Base-by-base conservation (phyloP, 1,140 invertebrate genomes). In the Archivesica marissinica region DNA sequence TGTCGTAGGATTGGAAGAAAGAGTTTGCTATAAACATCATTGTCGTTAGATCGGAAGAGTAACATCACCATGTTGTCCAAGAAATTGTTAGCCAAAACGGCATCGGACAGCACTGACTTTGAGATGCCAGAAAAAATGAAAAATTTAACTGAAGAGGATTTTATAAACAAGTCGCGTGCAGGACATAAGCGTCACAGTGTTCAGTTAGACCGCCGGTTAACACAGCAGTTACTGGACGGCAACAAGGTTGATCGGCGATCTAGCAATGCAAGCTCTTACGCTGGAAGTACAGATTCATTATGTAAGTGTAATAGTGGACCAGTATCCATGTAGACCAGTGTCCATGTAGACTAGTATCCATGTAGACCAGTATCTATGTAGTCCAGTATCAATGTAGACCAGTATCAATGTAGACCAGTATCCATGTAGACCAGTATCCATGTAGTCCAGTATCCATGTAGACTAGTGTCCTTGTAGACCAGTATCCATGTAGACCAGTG, bases 121-220 rank as follows among this genome's bases (percentile, higher is more conserved):
- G 87, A 90, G 47, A 76, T 90, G 44, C 86, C 89, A 6, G 92
- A 93, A 87, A 92, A 91, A 87, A 88, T 92, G 86, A 78, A 87
- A 72, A 89, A 86, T 77, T 83, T 91, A 77, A 87, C 83, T 13
- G 92, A 90, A 23, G 92, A 93, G 80, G 89, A 90, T n/a, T 89
- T 89, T 13, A 86, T 87, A 2, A 90, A 89, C 80, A 88, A 91
- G 33, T 86, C 90, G 1, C 80, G 90, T 33, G 89, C 92, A 25
- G 91, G 90, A 1, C 61, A 90, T 25, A 93, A 92, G 79, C 83
- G 92, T 13, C 92, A 93, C 83, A 92, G 91, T 75, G 90, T 93
- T 44, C 92, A 93, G 88, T 87, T 92, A 54, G 92, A 93, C 86
- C 90, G 89, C 82, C 90, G 90, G n/a, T 61, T 93, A 25, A 91